phyloP scores from a whole-genome alignment of 2,888 invertebrate species.

The Synanthedon andrenaeformis region DNA sequence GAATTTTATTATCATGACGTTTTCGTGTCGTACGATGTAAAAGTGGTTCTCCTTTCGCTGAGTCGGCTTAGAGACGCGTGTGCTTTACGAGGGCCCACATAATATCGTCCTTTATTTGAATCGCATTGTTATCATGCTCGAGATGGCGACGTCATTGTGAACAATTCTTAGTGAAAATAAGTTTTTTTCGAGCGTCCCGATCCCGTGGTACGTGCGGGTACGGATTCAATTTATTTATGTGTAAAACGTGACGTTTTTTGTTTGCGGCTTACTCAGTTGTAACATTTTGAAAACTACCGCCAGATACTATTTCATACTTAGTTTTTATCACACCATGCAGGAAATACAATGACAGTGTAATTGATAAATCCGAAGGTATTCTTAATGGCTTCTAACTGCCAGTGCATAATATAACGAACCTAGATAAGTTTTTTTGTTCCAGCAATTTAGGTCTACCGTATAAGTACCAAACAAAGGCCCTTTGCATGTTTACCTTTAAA shows the following conservation, averaged over 20 bases:
- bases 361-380: too few relatives aligned
- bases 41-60: conserved; percentile 19
- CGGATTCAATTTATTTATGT: background rate
- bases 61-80: conserved; percentile 38
- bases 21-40: conserved; percentile 10
- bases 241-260: background rate
- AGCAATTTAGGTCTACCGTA: too few relatives aligned
- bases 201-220: background rate
- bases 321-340: too few relatives aligned
- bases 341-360: too few relatives aligned
- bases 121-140: conserved; percentile 41
- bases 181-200: conserved; percentile 12
- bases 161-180: conserved; percentile 20
- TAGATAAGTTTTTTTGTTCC: too few relatives aligned
- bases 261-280: background rate
- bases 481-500: too few relatives aligned
- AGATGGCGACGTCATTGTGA: conserved; percentile 15
- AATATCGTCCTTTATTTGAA: conserved; percentile 44
- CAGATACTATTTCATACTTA: too few relatives aligned
- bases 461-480: too few relatives aligned
- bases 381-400: too few relatives aligned
- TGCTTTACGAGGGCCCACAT: conserved; percentile 44
- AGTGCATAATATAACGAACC: too few relatives aligned
- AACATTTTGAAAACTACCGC: too few relatives aligned
- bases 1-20: background rate